phyloP scores from a whole-genome alignment of 2,113 vertebrate species.

The Ciconia boyciana region DNA sequence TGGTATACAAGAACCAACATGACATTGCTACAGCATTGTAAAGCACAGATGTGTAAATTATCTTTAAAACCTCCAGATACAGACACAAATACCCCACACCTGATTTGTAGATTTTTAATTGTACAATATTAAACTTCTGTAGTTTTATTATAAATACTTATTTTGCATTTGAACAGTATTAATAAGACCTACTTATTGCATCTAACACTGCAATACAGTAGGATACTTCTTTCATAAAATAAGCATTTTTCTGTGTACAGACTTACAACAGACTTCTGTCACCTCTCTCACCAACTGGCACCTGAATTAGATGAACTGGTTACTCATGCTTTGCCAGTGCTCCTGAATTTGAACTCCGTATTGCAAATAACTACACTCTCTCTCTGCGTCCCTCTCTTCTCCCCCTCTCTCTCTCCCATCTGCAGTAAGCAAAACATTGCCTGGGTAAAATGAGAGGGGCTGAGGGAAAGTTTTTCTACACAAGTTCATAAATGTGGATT shows the following conservation, averaged over 20 bases:
- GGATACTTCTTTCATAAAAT: background rate
- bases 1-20: background rate
- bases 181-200: background rate
- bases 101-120: background rate
- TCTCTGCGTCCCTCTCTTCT: background rate
- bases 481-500: background rate
- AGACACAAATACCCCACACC: background rate
- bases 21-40: background rate
- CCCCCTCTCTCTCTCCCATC: background rate
- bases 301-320: background rate
- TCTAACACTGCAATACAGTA: background rate
- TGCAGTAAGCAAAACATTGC: background rate
- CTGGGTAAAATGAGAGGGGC: background rate
- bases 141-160: background rate
- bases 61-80: background rate
- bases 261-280: background rate
- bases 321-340: background rate
- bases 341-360: background rate
- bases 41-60: background rate
- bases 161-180: background rate
- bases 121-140: background rate
- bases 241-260: background rate
- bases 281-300: background rate
- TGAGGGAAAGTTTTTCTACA: background rate
- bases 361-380: background rate